These are phyloP conservation scores for Acromyrmex echinatior DNA, from an alignment of 1,140 invertebrate genomes.

Conservation along the genomic window DNA sequence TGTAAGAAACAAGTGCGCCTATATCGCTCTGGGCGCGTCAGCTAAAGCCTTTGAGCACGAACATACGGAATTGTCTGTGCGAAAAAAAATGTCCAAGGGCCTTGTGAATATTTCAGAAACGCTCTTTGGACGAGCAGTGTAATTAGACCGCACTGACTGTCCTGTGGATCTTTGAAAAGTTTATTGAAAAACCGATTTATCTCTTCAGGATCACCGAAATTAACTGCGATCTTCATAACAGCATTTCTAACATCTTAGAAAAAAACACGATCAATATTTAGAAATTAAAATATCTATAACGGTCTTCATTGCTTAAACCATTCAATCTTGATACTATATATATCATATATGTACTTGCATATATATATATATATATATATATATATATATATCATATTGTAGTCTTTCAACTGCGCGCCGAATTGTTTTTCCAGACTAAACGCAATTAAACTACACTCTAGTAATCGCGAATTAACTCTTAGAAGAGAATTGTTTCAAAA, in stretches of 20 bases:
- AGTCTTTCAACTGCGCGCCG: no score
- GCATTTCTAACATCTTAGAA: background rate
- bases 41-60: slow-evolving; percentile 8
- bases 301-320: no score
- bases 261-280: background rate
- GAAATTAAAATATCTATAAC: no score
- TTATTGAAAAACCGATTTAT: slow-evolving; percentile 19
- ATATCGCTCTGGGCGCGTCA: background rate
- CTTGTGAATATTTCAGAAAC: slow-evolving; percentile 34
- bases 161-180: background rate
- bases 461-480: no score
- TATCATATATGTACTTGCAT: no score
- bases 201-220: background rate
- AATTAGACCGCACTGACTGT: slow-evolving; percentile 19
- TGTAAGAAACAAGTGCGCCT: slow-evolving; percentile 19
- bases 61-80: slow-evolving; percentile 23
- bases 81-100: background rate
- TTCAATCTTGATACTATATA: no score
- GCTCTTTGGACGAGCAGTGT: background rate
- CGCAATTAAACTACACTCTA: no score
- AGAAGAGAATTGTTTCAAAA: background rate
- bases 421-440: no score
- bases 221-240: background rate
- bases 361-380: no score
- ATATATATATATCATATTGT: no score